Percentiles rank a stretch among this genome's conserved stretches.
phyloP scores from a whole-genome alignment of 2,797 vertebrate species.

The Perdix hodgsoniae region DNA sequence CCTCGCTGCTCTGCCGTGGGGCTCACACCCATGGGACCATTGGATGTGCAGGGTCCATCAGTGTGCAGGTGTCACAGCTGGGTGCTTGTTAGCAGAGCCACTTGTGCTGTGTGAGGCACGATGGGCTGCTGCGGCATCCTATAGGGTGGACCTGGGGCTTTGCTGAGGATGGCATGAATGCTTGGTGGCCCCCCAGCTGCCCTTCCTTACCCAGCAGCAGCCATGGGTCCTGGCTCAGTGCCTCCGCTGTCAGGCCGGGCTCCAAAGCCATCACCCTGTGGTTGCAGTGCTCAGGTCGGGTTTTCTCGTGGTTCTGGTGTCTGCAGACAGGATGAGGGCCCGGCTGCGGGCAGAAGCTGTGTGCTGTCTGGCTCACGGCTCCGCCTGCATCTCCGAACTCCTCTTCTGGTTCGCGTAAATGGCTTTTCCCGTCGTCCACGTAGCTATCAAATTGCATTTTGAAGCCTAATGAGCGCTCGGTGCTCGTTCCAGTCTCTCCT shows the following conservation, averaged over 20 bases:
- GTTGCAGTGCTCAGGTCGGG: background rate
- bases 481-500: background rate
- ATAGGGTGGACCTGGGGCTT: background rate
- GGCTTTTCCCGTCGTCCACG: background rate
- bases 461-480: background rate
- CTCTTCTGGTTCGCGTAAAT: background rate
- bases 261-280: background rate
- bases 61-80: background rate
- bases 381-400: background rate
- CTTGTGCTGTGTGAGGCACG: background rate
- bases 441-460: background rate
- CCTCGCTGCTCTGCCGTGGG: conserved; percentile 58
- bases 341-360: background rate
- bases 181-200: background rate
- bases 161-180: background rate
- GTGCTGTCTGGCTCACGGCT: background rate
- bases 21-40: background rate
- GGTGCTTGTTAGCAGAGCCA: background rate
- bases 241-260: background rate
- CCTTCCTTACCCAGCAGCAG: accelerated
- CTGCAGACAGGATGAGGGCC: background rate
- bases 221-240: accelerated
- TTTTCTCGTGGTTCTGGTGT: accelerated
- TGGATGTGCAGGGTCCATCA: too few relatives aligned
- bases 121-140: background rate